These are phyloP conservation scores for Chrysochloris asiatica DNA, from an alignment of 2,113 vertebrate genomes.

Conservation along the genomic window DNA sequence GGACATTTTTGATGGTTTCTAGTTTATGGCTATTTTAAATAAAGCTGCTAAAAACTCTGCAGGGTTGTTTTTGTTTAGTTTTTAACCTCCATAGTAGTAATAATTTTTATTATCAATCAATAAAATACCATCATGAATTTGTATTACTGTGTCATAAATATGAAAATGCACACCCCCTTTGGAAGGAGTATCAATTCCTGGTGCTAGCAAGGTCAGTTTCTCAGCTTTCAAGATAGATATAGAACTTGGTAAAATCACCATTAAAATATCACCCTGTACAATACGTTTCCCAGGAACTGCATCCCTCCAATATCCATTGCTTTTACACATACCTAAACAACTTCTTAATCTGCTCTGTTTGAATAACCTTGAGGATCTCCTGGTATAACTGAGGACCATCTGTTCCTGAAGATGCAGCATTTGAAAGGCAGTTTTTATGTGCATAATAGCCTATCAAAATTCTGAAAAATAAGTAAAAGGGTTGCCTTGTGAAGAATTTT, in stretches of 20 bases:
- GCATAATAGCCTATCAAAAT: conserved; percentile 91
- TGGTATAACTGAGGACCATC: conserved; percentile 82
- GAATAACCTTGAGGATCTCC: conserved; percentile 89
- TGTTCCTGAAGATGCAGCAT: conserved; percentile 69
- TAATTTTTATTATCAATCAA: too few relatives aligned
- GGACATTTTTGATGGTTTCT: neutral
- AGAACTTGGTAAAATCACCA: neutral
- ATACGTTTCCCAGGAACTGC: neutral
- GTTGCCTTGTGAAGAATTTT: conserved; percentile 88
- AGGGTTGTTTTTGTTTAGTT: too few relatives aligned
- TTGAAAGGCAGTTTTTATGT: conserved; percentile 80
- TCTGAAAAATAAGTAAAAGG: conserved; percentile 90
- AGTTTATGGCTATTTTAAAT: too few relatives aligned
- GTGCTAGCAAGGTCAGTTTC: neutral
- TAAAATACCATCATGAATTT: conserved; percentile 39
- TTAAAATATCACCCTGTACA: neutral
- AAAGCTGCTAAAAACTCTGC: too few relatives aligned
- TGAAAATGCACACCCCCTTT: too few relatives aligned
- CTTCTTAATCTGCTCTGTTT: conserved; percentile 89
- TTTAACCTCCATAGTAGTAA: too few relatives aligned
- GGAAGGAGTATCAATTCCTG: neutral
- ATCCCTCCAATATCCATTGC: neutral
- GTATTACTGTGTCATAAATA: conserved; percentile 12
- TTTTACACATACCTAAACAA: conserved; percentile 88
- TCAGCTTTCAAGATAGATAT: neutral